phyloP scores from a whole-genome alignment of 2,888 invertebrate species.

The Euclidia mi region DNA sequence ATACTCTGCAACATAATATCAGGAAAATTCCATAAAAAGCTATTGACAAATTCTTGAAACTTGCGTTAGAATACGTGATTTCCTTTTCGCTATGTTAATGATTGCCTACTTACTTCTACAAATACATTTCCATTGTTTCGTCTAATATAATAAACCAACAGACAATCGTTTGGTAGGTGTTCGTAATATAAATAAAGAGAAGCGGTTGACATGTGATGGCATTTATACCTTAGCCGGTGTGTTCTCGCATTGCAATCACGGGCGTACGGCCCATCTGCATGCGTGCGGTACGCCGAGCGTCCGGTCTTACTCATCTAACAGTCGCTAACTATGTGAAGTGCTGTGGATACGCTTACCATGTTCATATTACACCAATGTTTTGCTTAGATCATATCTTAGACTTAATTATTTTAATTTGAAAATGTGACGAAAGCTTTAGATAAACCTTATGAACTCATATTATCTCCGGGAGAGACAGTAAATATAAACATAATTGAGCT shows the following conservation, averaged over 20 bases:
- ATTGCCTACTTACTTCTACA: slow-evolving; percentile 67
- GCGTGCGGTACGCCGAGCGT: slow-evolving; percentile 79
- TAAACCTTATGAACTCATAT: too few relatives aligned
- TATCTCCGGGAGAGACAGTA: slow-evolving; percentile 6
- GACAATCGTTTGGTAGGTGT: slow-evolving; percentile 80
- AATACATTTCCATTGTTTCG: slow-evolving; percentile 82
- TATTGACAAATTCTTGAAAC: slow-evolving; percentile 74
- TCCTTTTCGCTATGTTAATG: slow-evolving; percentile 77
- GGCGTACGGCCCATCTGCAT: slow-evolving; percentile 78
- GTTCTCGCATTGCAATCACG: slow-evolving; percentile 87
- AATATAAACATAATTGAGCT: slow-evolving; percentile 1
- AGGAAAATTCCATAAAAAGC: slow-evolving; percentile 64
- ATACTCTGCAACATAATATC: slow-evolving; percentile 45
- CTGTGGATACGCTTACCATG: slow-evolving; percentile 62
- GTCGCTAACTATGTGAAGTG: slow-evolving; percentile 74
- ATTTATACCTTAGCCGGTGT: slow-evolving; percentile 85
- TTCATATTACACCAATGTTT: slow-evolving; percentile 26
- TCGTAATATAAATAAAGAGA: slow-evolving; percentile 81
- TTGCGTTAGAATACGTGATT: slow-evolving; percentile 76
- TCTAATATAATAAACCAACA: slow-evolving; percentile 76
- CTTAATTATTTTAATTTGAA: neutral
- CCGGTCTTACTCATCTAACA: slow-evolving; percentile 87
- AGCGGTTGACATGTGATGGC: slow-evolving; percentile 80
- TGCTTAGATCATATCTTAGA: slow-evolving; percentile 6
- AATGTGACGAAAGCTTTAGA: neutral